Evolutionary conservation across 2,797 vertebrate genomes (phyloP).

Genomic region (Siniperca undulata): DNA sequence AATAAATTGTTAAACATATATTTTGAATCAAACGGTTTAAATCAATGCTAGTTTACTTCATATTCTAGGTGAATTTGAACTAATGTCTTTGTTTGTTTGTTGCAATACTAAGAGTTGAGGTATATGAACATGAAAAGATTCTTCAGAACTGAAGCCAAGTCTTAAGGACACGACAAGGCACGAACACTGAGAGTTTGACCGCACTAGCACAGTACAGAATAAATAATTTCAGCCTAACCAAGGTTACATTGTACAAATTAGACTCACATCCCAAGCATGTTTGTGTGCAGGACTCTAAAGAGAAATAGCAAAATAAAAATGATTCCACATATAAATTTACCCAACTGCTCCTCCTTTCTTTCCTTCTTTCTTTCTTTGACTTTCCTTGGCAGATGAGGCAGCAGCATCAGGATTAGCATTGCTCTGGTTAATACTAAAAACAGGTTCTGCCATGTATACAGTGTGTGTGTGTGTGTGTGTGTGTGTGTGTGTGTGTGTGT

Average conservation of each 20-base stretch:
- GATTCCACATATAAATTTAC: neutral
- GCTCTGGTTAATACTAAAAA: constrained; percentile 42
- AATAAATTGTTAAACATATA: neutral
- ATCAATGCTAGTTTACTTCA: constrained; percentile 1
- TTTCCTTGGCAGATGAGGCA: neutral
- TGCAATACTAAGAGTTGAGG: neutral
- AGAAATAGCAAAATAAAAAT: neutral
- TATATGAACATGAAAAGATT: neutral
- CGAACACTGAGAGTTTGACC: neutral
- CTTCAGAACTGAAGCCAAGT: neutral
- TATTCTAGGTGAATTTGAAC: neutral
- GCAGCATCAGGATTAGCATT: constrained; percentile 19
- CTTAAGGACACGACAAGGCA: neutral
- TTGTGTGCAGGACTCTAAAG: too few relatives aligned
- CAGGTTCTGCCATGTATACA: constrained; percentile 34
- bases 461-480: constrained; percentile 19
- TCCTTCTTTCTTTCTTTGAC: neutral
- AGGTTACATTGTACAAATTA: neutral
- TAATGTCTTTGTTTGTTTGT: neutral
- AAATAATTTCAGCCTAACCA: neutral
- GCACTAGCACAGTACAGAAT: neutral
- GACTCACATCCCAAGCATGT: too few relatives aligned
- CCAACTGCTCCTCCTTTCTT: neutral
- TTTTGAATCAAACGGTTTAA: constrained; percentile 10
- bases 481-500: constrained; percentile 15